A percentile compares a stretch with the other conserved stretches of the same genome.
Evolutionary conservation across 2,113 vertebrate genomes (phyloP).

Genomic region (Miniopterus natalensis): DNA sequence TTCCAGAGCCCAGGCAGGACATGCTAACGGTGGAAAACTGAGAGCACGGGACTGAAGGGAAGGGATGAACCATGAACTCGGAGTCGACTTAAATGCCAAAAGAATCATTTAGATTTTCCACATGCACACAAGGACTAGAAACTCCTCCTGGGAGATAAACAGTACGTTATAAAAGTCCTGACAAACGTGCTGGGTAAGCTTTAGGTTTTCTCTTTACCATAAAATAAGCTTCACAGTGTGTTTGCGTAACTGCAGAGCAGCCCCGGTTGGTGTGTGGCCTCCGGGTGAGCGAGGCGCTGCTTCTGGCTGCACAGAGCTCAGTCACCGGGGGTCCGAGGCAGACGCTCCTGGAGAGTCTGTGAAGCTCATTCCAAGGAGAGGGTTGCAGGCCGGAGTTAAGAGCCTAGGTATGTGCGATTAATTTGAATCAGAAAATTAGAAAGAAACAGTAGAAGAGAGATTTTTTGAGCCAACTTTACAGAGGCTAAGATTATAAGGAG

Average conservation of each 20-base stretch:
- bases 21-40: background rate
- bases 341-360: background rate
- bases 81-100: background rate
- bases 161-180: background rate
- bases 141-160: background rate
- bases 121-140: background rate
- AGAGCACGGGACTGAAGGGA: background rate
- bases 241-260: background rate
- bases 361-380: background rate
- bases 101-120: background rate
- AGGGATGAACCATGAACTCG: background rate
- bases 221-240: background rate
- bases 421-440: background rate
- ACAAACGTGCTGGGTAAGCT: conserved; percentile 20
- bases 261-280: background rate
- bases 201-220: background rate
- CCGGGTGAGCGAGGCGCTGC: accelerated
- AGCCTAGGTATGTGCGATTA: background rate
- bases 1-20: background rate
- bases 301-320: background rate
- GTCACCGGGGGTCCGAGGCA: background rate
- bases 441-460: background rate
- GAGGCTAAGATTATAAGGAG: background rate
- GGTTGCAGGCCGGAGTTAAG: background rate
- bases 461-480: background rate